Evolutionary conservation across 2,888 invertebrate species (phyloP).

Genomic region (Aromia moschata): DNA sequence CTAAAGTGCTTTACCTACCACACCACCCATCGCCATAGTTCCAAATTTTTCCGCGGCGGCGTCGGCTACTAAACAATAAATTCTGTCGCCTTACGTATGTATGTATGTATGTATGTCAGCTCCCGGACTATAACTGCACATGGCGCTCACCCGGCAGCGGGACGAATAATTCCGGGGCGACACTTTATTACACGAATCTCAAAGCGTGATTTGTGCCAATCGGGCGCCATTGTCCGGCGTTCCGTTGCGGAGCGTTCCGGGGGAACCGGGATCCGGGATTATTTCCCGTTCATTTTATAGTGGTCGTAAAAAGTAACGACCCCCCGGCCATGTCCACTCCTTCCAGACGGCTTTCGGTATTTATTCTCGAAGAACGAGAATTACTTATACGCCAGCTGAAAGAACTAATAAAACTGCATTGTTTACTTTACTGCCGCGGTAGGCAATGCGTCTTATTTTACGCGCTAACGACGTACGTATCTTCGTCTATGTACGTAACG

Average conservation of each 20-base stretch:
- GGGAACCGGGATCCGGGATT: constrained; percentile 46
- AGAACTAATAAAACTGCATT: constrained; percentile 33
- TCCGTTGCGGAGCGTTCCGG: constrained; percentile 40
- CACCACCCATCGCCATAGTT: too few species aligned
- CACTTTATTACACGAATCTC: constrained; percentile 49
- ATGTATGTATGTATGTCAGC: too few species aligned
- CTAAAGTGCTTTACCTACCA: too few species aligned
- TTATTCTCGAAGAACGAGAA: constrained; percentile 28
- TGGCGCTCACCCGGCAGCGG: constrained; percentile 18
- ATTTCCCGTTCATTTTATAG: constrained; percentile 53
- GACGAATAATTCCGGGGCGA: constrained; percentile 38
- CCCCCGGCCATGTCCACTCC: constrained; percentile 44
- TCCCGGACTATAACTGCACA: too few species aligned
- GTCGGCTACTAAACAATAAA: too few species aligned
- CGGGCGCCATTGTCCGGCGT: constrained; percentile 45
- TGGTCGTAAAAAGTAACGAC: constrained; percentile 53
- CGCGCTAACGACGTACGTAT: constrained; percentile 19
- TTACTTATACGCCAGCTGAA: constrained; percentile 30
- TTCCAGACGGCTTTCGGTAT: constrained; percentile 28
- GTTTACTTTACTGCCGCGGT: constrained; percentile 30
- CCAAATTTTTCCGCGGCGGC: too few species aligned
- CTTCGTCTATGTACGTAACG: constrained; percentile 10
- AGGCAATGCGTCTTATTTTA: constrained; percentile 27
- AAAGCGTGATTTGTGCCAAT: constrained; percentile 48
- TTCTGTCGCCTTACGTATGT: too few species aligned